These are phyloP conservation scores for Euthynnus affinis DNA, from an alignment of 2,797 vertebrate genomes.

Conservation along the genomic window DNA sequence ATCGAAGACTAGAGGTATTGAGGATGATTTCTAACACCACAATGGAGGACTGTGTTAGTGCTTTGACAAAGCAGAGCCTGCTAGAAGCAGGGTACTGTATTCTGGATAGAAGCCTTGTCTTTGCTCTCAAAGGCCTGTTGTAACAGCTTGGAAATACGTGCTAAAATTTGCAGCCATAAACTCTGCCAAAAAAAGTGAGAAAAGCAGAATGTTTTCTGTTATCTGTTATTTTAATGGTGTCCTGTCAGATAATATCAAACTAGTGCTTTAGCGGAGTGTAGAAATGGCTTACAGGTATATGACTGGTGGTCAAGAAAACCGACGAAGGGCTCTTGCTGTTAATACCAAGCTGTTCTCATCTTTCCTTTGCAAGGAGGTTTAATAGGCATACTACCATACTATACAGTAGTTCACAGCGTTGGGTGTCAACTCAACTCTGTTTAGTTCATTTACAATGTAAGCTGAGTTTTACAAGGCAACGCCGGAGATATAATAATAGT, in stretches of 20 bases:
- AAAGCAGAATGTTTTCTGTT: slow-evolving; percentile 26
- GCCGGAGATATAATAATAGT: slow-evolving; percentile 44
- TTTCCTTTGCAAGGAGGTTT: slow-evolving; percentile 43
- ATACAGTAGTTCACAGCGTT: slow-evolving; percentile 38
- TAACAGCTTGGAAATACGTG: slow-evolving; percentile 44
- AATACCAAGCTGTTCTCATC: slow-evolving; percentile 50
- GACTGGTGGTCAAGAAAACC: slow-evolving; percentile 17
- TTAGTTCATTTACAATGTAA: slow-evolving; percentile 71
- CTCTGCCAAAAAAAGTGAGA: slow-evolving; percentile 26
- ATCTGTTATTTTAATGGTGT: slow-evolving; percentile 25
- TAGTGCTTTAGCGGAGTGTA: background rate
- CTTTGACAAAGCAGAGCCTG: slow-evolving; percentile 54
- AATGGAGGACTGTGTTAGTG: slow-evolving; percentile 74
- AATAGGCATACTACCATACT: slow-evolving; percentile 34
- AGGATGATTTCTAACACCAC: slow-evolving; percentile 74
- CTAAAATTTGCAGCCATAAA: slow-evolving; percentile 45
- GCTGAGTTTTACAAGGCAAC: slow-evolving; percentile 62
- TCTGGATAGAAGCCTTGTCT: slow-evolving; percentile 61
- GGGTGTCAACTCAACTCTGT: slow-evolving; percentile 51
- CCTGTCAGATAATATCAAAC: slow-evolving; percentile 9
- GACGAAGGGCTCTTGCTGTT: background rate
- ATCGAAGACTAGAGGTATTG: slow-evolving; percentile 71
- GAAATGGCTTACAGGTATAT: slow-evolving; percentile 23
- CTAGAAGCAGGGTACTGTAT: slow-evolving; percentile 61
- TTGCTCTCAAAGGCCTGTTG: slow-evolving; percentile 62